phyloP scores from a whole-genome alignment of 2,888 invertebrate species.

The Melanophora roralis region DNA sequence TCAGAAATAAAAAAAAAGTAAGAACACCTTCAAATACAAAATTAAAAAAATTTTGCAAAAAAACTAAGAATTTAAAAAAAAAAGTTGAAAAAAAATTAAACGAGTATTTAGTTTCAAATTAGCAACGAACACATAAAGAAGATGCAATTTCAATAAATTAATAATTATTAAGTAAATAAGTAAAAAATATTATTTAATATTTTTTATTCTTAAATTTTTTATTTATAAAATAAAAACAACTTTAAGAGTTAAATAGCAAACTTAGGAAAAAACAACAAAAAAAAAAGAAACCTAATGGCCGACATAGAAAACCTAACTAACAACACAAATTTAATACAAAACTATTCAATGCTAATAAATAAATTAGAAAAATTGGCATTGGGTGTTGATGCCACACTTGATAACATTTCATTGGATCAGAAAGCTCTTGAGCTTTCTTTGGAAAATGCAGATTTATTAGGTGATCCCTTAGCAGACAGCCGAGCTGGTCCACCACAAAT shows the following conservation, averaged over 20 bases:
- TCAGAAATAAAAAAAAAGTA: constrained; percentile 29
- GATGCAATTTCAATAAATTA: neutral
- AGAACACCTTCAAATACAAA: constrained; percentile 7
- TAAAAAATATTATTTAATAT: too few species aligned
- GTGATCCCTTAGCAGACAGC: constrained; percentile 66
- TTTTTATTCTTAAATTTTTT: too few species aligned
- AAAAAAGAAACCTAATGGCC: constrained; percentile 63
- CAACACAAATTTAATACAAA: constrained; percentile 68
- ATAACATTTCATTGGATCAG: constrained; percentile 72
- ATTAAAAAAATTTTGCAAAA: constrained; percentile 33
- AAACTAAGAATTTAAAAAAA: constrained; percentile 17
- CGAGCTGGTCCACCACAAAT: constrained; percentile 67
- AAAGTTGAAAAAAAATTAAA: constrained; percentile 18
- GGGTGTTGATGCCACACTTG: constrained; percentile 72
- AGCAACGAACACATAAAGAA: constrained; percentile 67
- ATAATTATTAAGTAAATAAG: neutral
- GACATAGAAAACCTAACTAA: constrained; percentile 62
- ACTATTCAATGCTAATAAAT: constrained; percentile 75
- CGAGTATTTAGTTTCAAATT: constrained; percentile 70
- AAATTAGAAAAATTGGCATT: constrained; percentile 74
- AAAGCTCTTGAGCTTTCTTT: constrained; percentile 70
- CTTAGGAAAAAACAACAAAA: constrained; percentile 1
- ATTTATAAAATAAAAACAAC: too few species aligned
- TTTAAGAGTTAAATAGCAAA: neutral
- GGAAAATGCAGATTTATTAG: constrained; percentile 66